Evolutionary conservation across 2,888 invertebrate species (phyloP).

Genomic region (Falcaria lacertinaria): DNA sequence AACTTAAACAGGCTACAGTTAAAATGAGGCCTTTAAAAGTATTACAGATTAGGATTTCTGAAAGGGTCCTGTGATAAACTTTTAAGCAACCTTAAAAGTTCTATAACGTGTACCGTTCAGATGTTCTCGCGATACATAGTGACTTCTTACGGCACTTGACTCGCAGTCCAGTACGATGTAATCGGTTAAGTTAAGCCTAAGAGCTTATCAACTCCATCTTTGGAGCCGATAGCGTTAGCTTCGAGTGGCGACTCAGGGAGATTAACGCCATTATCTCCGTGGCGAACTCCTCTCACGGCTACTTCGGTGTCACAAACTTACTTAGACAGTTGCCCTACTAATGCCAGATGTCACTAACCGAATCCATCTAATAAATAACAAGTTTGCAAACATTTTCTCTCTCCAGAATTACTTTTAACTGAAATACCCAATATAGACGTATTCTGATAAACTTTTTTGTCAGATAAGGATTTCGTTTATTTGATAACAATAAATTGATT

Average conservation of each 20-base stretch:
- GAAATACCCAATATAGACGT: neutral
- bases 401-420: neutral
- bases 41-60: too few relatives aligned
- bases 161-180: conserved; percentile 29
- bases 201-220: conserved; percentile 56
- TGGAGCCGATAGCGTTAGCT: conserved; percentile 30
- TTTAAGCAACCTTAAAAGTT: too few relatives aligned
- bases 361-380: conserved; percentile 7
- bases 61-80: too few relatives aligned
- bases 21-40: too few relatives aligned
- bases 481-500: too few relatives aligned
- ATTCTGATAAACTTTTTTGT: neutral
- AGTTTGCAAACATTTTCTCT: neutral
- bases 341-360: conserved; percentile 7
- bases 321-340: conserved; percentile 29
- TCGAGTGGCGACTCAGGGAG: conserved; percentile 49
- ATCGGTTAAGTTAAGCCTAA: conserved; percentile 53
- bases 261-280: conserved; percentile 60
- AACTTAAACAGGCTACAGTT: too few relatives aligned
- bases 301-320: conserved; percentile 45
- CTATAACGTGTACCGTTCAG: neutral
- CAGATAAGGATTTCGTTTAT: too few relatives aligned
- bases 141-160: conserved; percentile 28
- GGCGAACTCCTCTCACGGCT: conserved; percentile 50
- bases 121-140: conserved; percentile 15